Conservation (phyloP, 1,140 invertebrate species). For the Pseudomyrmex gracilis region DNA sequence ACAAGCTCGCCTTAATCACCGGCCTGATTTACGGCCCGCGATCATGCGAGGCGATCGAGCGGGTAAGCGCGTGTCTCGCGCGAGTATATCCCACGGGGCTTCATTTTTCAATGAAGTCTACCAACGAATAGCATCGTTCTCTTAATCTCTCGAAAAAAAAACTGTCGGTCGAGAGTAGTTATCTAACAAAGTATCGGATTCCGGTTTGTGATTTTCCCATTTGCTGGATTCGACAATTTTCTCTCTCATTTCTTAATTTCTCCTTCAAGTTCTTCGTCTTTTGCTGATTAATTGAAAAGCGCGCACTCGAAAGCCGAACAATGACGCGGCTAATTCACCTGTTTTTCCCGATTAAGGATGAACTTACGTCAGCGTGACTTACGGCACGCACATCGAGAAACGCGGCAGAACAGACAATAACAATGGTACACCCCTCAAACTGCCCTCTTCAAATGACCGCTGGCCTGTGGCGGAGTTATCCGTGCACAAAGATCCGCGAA, state of each 20-base stretch:
- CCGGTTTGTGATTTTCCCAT: background rate
- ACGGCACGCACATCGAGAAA: background rate
- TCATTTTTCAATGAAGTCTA: constrained; percentile 69
- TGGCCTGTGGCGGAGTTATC: constrained; percentile 52
- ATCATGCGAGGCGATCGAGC: constrained; percentile 65
- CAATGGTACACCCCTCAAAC: constrained; percentile 3
- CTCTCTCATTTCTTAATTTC: background rate
- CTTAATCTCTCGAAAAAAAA: constrained; percentile 35
- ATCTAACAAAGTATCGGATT: constrained; percentile 37
- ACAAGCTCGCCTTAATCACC: constrained; percentile 69
- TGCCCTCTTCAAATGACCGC: constrained; percentile 58
- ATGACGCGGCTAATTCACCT: background rate
- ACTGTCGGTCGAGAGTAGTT: background rate
- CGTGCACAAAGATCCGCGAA: constrained; percentile 64
- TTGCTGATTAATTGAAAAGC: background rate
- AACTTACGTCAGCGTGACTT: constrained; percentile 20
- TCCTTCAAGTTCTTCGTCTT: background rate
- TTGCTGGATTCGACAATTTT: background rate
- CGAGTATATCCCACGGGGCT: constrained; percentile 45
- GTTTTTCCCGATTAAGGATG: background rate
- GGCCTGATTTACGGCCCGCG: constrained; percentile 61
- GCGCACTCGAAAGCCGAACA: background rate
- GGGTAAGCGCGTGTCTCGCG: constrained; percentile 47
- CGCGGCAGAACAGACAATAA: background rate
- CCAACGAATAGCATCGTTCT: constrained; percentile 22